These are phyloP conservation scores for Pseudochaenichthys georgianus DNA, from an alignment of 2,797 vertebrate species.

Conservation along the genomic window DNA sequence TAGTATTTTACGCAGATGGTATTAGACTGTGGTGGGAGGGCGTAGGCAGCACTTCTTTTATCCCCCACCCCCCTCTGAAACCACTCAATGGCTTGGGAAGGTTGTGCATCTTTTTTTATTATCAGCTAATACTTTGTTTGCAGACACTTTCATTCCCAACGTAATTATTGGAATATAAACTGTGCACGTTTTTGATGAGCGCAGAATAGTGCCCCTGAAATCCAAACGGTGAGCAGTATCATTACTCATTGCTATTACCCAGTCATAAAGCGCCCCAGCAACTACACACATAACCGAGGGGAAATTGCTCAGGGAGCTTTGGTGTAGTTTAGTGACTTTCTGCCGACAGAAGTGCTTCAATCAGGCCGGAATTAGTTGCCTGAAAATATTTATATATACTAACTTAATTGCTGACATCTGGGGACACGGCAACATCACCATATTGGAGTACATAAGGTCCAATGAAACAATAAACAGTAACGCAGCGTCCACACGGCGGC, in stretches of 20 bases:
- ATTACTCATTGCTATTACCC: slow-evolving; percentile 65
- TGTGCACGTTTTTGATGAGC: slow-evolving; percentile 39
- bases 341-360: slow-evolving; percentile 14
- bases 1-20: slow-evolving; percentile 62
- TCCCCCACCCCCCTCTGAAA: slow-evolving; percentile 33
- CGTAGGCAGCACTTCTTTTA: slow-evolving; percentile 21
- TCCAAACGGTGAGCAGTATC: slow-evolving; percentile 28
- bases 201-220: slow-evolving; percentile 36
- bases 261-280: slow-evolving; percentile 32
- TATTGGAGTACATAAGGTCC: too few relatives aligned
- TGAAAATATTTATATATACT: slow-evolving; percentile 8
- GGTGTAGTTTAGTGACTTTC: slow-evolving; percentile 4
- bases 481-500: too few relatives aligned
- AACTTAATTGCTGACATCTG: slow-evolving; percentile 19
- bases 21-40: slow-evolving; percentile 50
- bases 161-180: slow-evolving; percentile 61
- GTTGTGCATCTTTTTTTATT: slow-evolving; percentile 61
- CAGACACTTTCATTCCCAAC: slow-evolving; percentile 60
- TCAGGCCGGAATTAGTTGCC: slow-evolving; percentile 17
- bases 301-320: slow-evolving; percentile 29
- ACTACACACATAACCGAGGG: slow-evolving; percentile 23
- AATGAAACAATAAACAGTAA: too few relatives aligned
- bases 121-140: slow-evolving; percentile 54
- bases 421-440: too few relatives aligned
- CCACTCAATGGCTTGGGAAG: slow-evolving; percentile 39